A percentile compares a stretch with the other conserved stretches of the same genome.
phyloP scores from a whole-genome alignment of 2,888 invertebrate species.

The Meghimatium bilineatum region DNA sequence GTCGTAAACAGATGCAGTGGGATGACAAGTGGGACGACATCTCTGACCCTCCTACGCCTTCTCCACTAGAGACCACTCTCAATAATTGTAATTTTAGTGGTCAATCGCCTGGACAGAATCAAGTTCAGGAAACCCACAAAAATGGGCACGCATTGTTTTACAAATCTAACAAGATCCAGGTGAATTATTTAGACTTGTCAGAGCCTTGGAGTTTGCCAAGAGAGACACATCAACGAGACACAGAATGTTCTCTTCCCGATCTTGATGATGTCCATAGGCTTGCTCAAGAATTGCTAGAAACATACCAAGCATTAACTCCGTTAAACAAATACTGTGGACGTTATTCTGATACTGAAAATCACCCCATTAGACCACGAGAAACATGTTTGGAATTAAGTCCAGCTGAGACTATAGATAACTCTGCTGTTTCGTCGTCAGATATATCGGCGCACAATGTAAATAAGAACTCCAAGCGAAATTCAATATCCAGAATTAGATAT shows the following conservation, averaged over 20 bases:
- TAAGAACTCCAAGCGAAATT: not conserved
- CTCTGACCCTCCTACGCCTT: not conserved
- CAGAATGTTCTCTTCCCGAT: not conserved
- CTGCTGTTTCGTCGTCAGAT: not conserved
- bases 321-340: too few species aligned
- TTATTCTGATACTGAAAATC: not conserved
- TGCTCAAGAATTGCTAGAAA: not conserved
- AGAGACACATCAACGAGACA: not conserved
- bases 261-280: not conserved
- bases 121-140: not conserved
- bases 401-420: not conserved
- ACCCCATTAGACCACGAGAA: not conserved
- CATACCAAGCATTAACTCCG: not conserved
- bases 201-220: not conserved
- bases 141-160: not conserved
- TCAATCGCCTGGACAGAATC: not conserved
- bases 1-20: conserved; percentile 23
- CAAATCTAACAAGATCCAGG: not conserved
- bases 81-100: not conserved
- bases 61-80: not conserved
- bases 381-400: not conserved
- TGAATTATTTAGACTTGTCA: not conserved
- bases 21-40: conserved; percentile 9
- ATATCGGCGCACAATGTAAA: not conserved
- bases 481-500: not conserved